Percentiles rank a stretch among this genome's conserved stretches.
Conservation (phyloP, 2,797 vertebrate genomes). For the Ceyx erithaca region DNA sequence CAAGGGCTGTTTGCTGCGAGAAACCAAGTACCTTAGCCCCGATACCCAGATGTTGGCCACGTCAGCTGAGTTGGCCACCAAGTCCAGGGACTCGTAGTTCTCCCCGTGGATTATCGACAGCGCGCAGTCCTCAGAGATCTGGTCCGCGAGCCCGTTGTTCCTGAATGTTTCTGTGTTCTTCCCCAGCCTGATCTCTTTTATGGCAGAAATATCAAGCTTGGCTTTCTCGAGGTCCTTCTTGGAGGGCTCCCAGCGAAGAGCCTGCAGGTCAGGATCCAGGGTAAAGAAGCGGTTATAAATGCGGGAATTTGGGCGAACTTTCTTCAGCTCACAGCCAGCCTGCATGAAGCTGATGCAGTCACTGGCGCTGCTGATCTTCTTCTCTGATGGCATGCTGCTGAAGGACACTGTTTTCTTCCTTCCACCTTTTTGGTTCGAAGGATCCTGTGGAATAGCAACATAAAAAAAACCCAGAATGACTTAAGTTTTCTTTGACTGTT, state of each 20-base stretch:
- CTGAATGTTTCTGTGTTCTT: slow-evolving; percentile 98
- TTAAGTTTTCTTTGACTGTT: neutral
- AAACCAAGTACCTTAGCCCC: slow-evolving; percentile 92
- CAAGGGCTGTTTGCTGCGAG: slow-evolving; percentile 88
- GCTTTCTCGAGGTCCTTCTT: slow-evolving; percentile 96
- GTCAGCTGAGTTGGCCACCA: slow-evolving; percentile 94
- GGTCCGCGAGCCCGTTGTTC: slow-evolving; percentile 91
- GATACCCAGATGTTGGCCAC: slow-evolving; percentile 99
- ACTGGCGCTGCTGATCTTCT: slow-evolving; percentile 94
- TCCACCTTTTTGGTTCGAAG: slow-evolving; percentile 90
- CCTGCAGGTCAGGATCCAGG: slow-evolving; percentile 91
- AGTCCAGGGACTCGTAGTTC: slow-evolving; percentile 95
- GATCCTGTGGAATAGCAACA: slow-evolving; percentile 84
- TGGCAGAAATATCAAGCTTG: slow-evolving; percentile 89
- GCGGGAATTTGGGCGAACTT: slow-evolving; percentile 93
- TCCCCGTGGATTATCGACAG: slow-evolving; percentile 96
- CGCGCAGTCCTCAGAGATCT: slow-evolving; percentile 94
- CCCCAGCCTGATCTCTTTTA: slow-evolving; percentile 94
- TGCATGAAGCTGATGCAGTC: slow-evolving; percentile 99
- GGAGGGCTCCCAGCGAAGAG: slow-evolving; percentile 96
- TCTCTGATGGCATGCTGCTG: slow-evolving; percentile 98
- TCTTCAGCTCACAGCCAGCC: slow-evolving; percentile 96
- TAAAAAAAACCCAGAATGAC: neutral
- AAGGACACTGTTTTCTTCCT: slow-evolving; percentile 98
- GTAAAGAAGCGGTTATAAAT: slow-evolving; percentile 97